Percentiles rank a stretch among this genome's conserved stretches.
These are phyloP conservation scores for Cataglyphis albicans DNA, from an alignment of 2,888 invertebrate species.

Conservation along the genomic window DNA sequence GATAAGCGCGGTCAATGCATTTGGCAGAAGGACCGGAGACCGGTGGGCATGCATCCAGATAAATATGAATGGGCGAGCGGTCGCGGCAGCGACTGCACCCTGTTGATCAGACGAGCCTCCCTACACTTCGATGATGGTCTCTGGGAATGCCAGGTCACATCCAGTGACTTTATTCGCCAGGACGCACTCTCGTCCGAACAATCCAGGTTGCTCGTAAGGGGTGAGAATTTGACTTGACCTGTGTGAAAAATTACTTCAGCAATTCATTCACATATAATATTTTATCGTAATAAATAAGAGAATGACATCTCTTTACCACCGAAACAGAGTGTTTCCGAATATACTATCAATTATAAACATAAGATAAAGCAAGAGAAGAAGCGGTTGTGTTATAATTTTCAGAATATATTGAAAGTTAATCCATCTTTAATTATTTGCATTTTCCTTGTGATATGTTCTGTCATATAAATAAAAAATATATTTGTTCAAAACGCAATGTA, in stretches of 20 bases:
- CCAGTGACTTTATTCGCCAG: slow-evolving; percentile 90
- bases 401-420: too few species aligned
- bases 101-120: slow-evolving; percentile 93
- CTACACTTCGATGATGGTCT: slow-evolving; percentile 95
- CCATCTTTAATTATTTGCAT: neutral
- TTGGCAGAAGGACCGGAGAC: slow-evolving; percentile 97
- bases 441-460: neutral
- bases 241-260: neutral
- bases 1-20: slow-evolving; percentile 95
- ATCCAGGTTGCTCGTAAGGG: slow-evolving; percentile 93
- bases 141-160: slow-evolving; percentile 97
- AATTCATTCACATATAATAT: neutral
- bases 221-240: slow-evolving; percentile 83
- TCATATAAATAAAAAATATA: neutral
- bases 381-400: too few species aligned
- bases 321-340: neutral
- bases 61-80: slow-evolving; percentile 96
- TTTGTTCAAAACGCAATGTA: neutral
- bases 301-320: neutral
- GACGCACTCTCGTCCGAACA: slow-evolving; percentile 95
- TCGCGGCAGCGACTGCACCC: slow-evolving; percentile 92
- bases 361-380: too few species aligned
- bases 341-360: neutral
- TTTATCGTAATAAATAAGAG: neutral
- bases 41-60: slow-evolving; percentile 93